Evolutionary conservation across 2,888 invertebrate genomes (phyloP).

Genomic region (Acanthoscelides obtectus): DNA sequence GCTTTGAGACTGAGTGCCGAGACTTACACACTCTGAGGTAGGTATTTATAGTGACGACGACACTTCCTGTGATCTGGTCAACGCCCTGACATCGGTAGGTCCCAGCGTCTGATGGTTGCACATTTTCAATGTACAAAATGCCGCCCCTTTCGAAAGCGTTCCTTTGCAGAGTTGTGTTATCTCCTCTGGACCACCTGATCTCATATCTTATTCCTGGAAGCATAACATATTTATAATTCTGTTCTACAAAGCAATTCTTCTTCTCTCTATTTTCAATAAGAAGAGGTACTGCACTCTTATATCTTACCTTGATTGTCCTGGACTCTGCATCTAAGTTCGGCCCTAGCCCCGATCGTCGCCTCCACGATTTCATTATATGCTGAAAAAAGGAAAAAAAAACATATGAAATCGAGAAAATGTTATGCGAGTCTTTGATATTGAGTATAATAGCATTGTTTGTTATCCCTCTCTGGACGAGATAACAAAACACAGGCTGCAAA

Average conservation of each 20-base stretch:
- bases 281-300: no score
- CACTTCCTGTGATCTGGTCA: slow-evolving; percentile 48
- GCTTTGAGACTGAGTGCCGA: no score
- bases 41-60: slow-evolving; percentile 55
- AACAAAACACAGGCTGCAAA: no score
- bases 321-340: slow-evolving; percentile 56
- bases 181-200: slow-evolving; percentile 68
- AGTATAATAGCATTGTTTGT: no score
- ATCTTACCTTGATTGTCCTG: slow-evolving; percentile 28
- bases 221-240: no score
- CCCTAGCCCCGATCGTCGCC: slow-evolving; percentile 55
- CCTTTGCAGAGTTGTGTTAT: slow-evolving; percentile 61
- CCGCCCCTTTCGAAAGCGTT: slow-evolving; percentile 51
- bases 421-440: no score
- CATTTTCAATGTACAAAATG: slow-evolving; percentile 55
- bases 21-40: slow-evolving; percentile 57
- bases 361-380: slow-evolving; percentile 36
- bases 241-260: no score
- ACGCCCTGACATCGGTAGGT: slow-evolving; percentile 68
- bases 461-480: no score
- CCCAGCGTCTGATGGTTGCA: slow-evolving; percentile 62
- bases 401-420: no score
- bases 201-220: background rate
- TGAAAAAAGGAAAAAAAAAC: no score
- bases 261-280: no score